phyloP scores from a whole-genome alignment of 2,797 vertebrate genomes.

The Poecile montanus region DNA sequence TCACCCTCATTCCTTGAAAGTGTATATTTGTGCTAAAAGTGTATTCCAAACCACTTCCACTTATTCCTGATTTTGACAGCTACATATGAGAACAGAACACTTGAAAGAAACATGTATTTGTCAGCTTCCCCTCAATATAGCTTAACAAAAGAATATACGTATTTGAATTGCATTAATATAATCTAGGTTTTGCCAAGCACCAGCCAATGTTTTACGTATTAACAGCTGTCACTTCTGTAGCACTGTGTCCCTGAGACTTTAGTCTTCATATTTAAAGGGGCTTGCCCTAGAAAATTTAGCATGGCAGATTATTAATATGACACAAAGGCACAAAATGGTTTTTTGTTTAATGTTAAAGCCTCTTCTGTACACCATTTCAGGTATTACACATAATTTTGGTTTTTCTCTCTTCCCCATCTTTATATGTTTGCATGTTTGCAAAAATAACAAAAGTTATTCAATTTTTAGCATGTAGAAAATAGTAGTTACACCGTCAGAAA shows the following conservation, averaged over 20 bases:
- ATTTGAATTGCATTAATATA: neutral
- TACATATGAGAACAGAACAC: neutral
- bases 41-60: neutral
- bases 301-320: neutral
- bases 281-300: neutral
- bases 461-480: neutral
- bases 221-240: neutral
- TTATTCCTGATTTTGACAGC: neutral
- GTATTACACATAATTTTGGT: neutral
- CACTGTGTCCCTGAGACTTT: neutral
- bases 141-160: neutral
- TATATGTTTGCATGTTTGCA: neutral
- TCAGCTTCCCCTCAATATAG: neutral
- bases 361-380: neutral
- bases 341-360: neutral
- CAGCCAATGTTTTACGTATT: neutral
- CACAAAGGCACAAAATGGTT: neutral
- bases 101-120: neutral
- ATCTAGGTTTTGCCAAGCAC: neutral
- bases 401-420: neutral
- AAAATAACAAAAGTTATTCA: neutral
- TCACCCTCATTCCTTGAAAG: neutral
- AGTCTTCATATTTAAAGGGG: neutral
- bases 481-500: neutral
- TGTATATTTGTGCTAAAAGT: neutral